Conservation (phyloP, 2,888 invertebrate genomes). For the Choreutis nemorana region DNA sequence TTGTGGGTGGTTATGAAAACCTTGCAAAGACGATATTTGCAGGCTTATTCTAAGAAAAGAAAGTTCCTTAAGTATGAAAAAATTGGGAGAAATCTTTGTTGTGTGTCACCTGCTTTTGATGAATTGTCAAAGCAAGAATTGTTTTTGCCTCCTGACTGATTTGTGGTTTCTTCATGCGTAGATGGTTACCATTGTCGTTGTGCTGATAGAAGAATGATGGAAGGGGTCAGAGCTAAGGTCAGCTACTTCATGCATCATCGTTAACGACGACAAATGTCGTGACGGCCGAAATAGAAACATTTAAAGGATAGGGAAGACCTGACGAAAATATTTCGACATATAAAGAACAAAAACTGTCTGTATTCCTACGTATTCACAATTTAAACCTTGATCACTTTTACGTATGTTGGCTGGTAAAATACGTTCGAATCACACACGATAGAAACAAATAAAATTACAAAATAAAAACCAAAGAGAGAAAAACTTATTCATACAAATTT, state of each 20-base stretch:
- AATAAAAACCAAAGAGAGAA: too few relatives aligned
- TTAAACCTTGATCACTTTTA: too few relatives aligned
- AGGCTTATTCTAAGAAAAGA: slow-evolving; percentile 52
- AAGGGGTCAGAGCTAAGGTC: slow-evolving; percentile 49
- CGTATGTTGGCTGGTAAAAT: too few relatives aligned
- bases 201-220: slow-evolving; percentile 54
- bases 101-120: slow-evolving; percentile 35
- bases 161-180: too few relatives aligned
- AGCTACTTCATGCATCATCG: slow-evolving; percentile 58
- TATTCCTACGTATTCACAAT: too few relatives aligned
- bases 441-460: too few relatives aligned
- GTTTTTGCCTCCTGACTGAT: too few relatives aligned
- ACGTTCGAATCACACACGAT: too few relatives aligned
- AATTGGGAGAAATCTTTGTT: slow-evolving; percentile 29
- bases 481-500: too few relatives aligned
- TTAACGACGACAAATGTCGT: slow-evolving; percentile 65
- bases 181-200: slow-evolving; percentile 15
- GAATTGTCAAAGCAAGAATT: slow-evolving; percentile 10
- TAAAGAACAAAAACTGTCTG: too few relatives aligned
- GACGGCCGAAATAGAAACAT: slow-evolving; percentile 38
- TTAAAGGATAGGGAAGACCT: slow-evolving; percentile 21
- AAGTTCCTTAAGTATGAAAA: slow-evolving; percentile 31
- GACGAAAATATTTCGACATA: slow-evolving; percentile 1
- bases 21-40: slow-evolving; percentile 33
- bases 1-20: slow-evolving; percentile 51